Percentiles rank a stretch among this genome's conserved stretches.
Evolutionary conservation across 2,888 invertebrate genomes (phyloP).

Genomic region (Actias luna): DNA sequence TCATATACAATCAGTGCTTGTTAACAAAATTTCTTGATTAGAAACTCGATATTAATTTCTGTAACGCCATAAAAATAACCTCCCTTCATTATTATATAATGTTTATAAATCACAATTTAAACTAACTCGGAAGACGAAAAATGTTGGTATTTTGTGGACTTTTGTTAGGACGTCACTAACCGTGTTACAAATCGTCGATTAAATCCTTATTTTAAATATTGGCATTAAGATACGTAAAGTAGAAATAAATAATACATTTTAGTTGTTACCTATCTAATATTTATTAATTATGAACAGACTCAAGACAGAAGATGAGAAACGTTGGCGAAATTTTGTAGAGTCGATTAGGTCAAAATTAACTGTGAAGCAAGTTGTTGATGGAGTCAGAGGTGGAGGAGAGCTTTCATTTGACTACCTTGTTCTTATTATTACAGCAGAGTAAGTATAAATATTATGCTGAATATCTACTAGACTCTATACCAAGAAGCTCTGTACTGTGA

Average conservation of each 20-base stretch:
- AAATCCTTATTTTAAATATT: too few relatives aligned
- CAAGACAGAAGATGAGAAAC: constrained; percentile 80
- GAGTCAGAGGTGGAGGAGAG: constrained; percentile 88
- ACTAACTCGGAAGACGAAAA: constrained; percentile 79
- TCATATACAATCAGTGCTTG: too few relatives aligned
- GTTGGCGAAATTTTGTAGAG: constrained; percentile 87
- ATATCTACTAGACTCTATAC: too few relatives aligned
- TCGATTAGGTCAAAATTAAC: constrained; percentile 90
- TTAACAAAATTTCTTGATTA: too few relatives aligned
- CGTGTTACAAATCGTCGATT: constrained; percentile 92
- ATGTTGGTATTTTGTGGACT: constrained; percentile 87
- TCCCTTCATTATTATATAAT: neutral
- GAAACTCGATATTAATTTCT: neutral
- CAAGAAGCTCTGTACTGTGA: too few relatives aligned
- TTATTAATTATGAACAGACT: constrained; percentile 40
- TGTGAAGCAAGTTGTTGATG: constrained; percentile 92
- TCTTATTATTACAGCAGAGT: constrained; percentile 91
- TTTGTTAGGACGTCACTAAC: constrained; percentile 90
- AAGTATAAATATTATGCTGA: constrained; percentile 66
- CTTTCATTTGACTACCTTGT: constrained; percentile 92
- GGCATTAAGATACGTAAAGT: too few relatives aligned
- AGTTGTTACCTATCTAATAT: too few relatives aligned
- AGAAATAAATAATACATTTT: too few relatives aligned
- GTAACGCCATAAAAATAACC: neutral
- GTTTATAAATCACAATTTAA: constrained; percentile 34